A percentile compares a stretch with the other conserved stretches of the same genome.
These are phyloP conservation scores for Erynnis tages DNA, from an alignment of 2,888 invertebrate genomes.

Conservation along the genomic window DNA sequence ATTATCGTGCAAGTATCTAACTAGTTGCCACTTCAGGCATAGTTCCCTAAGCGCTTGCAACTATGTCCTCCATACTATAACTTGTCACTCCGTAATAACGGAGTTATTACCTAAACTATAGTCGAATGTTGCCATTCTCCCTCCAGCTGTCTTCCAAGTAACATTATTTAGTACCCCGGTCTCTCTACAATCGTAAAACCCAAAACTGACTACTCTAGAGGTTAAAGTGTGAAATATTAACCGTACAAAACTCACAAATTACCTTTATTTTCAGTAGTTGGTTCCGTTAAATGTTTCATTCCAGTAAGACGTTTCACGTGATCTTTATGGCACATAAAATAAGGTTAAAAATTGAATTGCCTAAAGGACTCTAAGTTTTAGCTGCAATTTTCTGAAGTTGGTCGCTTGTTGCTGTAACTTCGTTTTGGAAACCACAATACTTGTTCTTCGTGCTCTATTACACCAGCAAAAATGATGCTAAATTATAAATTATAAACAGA, in stretches of 20 bases:
- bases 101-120: conserved; percentile 3
- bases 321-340: not conserved
- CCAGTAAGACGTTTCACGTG: not conserved
- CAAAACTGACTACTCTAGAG: conserved; percentile 1
- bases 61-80: conserved; percentile 1
- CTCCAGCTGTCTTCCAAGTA: not conserved
- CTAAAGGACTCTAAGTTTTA: not conserved
- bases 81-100: conserved; percentile 13
- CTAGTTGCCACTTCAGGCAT: conserved; percentile 3
- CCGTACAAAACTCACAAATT: conserved; percentile 9
- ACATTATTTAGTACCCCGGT: not conserved
- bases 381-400: not conserved
- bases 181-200: not conserved
- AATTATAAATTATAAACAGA: not conserved
- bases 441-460: not conserved
- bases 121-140: not conserved
- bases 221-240: conserved; percentile 9
- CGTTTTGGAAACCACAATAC: not conserved
- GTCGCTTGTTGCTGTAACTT: not conserved
- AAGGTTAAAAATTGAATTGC: not conserved
- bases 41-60: conserved; percentile 14
- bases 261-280: conserved; percentile 9
- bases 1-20: conserved; percentile 5
- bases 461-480: not conserved
- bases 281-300: conserved; percentile 1